Evolutionary conservation across 2,888 invertebrate genomes (phyloP).

Genomic region (Sminthurides aquaticus): DNA sequence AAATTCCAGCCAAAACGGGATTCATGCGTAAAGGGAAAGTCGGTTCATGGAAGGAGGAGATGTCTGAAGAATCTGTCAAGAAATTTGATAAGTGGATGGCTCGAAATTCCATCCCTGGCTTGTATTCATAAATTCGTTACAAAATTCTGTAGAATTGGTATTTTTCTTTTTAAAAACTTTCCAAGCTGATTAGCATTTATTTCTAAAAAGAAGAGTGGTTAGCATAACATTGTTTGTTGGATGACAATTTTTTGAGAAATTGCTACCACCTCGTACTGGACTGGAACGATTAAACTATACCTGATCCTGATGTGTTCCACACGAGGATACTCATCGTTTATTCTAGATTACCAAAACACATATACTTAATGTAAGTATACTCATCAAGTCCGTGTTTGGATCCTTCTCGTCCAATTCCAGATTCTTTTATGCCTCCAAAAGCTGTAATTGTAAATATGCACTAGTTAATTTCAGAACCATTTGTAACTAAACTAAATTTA

Average conservation of each 20-base stretch:
- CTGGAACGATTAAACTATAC: no score
- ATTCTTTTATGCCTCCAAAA: constrained; percentile 95
- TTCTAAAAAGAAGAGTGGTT: neutral
- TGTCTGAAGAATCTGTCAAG: constrained; percentile 63
- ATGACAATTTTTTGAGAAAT: no score
- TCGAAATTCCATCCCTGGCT: constrained; percentile 36
- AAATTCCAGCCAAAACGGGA: constrained; percentile 47
- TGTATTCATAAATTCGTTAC: constrained; percentile 19
- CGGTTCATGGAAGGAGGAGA: constrained; percentile 66
- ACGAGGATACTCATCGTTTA: no score
- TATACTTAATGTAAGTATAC: constrained; percentile 81
- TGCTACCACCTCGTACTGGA: no score
- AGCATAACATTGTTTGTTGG: no score
- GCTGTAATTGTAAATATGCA: no score
- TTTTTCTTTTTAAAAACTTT: no score
- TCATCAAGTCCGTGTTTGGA: constrained; percentile 87
- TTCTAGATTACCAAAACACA: constrained; percentile 64
- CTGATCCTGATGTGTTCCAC: no score
- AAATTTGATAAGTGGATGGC: constrained; percentile 63
- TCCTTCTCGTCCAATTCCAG: constrained; percentile 90
- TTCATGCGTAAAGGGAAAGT: constrained; percentile 71
- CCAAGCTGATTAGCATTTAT: neutral
- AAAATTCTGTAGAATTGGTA: no score
- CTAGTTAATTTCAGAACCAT: neutral
- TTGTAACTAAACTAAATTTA: neutral